Conservation (phyloP, 2,113 vertebrate species). For the Etia nguti region DNA sequence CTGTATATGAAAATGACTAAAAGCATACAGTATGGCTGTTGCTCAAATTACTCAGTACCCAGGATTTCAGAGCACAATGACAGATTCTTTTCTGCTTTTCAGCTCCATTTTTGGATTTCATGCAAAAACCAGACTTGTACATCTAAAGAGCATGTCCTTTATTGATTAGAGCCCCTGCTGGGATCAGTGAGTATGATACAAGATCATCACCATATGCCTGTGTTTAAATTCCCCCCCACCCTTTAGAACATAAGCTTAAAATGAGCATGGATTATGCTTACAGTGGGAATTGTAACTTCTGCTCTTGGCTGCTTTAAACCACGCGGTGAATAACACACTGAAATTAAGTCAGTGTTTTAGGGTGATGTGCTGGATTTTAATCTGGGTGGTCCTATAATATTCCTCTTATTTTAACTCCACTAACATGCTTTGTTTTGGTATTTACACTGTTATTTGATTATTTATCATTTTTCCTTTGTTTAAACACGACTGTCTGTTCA, state of each 20-base stretch:
- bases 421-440: neutral
- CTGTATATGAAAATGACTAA: conserved; percentile 3
- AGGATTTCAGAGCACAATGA: neutral
- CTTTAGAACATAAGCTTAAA: conserved; percentile 57
- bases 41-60: neutral
- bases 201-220: conserved; percentile 63
- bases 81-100: neutral
- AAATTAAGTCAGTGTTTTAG: conserved; percentile 22
- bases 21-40: neutral
- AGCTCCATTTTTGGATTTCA: neutral
- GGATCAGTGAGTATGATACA: conserved; percentile 50
- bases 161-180: conserved; percentile 51
- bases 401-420: neutral
- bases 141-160: conserved; percentile 35
- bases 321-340: conserved; percentile 28
- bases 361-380: conserved; percentile 26
- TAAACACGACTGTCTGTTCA: neutral
- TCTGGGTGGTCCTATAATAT: neutral
- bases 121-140: neutral
- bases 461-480: neutral
- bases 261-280: conserved; percentile 62
- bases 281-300: conserved; percentile 32
- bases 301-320: conserved; percentile 38
- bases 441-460: neutral
- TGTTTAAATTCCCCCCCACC: conserved; percentile 52